A percentile compares a stretch with the other conserved stretches of the same genome.
These are phyloP conservation scores for Strigamia transsilvanica DNA, from an alignment of 2,888 invertebrate species.

Conservation along the genomic window DNA sequence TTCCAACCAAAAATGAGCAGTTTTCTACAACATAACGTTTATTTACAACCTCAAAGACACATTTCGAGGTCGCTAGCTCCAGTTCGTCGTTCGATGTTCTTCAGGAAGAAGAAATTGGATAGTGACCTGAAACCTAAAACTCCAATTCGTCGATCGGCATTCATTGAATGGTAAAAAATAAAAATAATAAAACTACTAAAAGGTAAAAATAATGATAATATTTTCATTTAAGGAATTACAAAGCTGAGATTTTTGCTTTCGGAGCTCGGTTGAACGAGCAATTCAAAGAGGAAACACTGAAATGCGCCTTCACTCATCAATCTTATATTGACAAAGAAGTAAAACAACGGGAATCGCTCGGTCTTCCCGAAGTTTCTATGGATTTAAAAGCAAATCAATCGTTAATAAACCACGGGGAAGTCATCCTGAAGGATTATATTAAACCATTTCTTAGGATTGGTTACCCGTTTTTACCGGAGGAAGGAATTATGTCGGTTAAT, in stretches of 20 bases:
- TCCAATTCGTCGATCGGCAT: not conserved
- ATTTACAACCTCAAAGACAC: not conserved
- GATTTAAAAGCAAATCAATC: slow-evolving; percentile 74
- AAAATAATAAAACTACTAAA: not conserved
- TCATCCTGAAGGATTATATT: slow-evolving; percentile 74
- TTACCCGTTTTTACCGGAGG: slow-evolving; percentile 77
- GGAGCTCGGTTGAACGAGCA: slow-evolving; percentile 84
- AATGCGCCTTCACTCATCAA: slow-evolving; percentile 80
- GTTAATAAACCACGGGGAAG: slow-evolving; percentile 70
- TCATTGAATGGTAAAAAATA: slow-evolving; percentile 6
- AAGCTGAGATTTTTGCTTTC: slow-evolving; percentile 88
- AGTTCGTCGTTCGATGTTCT: not conserved
- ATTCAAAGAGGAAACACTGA: slow-evolving; percentile 75
- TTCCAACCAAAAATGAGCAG: not conserved
- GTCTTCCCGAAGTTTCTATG: slow-evolving; percentile 68
- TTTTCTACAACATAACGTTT: not conserved
- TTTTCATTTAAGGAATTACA: slow-evolving; percentile 78
- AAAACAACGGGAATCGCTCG: slow-evolving; percentile 73
- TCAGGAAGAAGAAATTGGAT: not conserved
- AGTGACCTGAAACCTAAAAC: not conserved
- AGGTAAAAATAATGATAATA: not conserved
- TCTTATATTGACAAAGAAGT: slow-evolving; percentile 79
- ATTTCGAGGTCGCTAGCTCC: slow-evolving; percentile 8
- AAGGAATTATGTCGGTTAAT: slow-evolving; percentile 71
- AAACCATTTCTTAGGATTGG: slow-evolving; percentile 74